Conservation (phyloP, 2,797 vertebrate species). For the Semotilus atromaculatus region DNA sequence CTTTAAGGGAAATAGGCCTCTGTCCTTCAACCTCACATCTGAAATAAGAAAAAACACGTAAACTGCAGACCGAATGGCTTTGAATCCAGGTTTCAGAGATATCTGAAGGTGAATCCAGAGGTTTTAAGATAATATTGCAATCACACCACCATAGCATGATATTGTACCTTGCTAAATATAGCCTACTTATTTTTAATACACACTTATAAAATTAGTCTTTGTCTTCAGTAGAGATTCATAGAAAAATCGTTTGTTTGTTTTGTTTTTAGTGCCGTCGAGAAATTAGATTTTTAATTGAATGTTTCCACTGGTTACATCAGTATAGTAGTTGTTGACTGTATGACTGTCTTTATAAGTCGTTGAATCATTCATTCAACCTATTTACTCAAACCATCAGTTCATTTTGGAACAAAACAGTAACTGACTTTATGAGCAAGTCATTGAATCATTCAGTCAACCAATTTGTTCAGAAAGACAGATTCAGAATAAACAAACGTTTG, state of each 20-base stretch:
- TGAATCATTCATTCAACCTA: neutral
- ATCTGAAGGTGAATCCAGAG: neutral
- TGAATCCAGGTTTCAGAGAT: neutral
- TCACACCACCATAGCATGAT: neutral
- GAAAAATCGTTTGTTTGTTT: too few species aligned
- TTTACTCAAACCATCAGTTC: neutral
- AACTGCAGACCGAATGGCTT: neutral
- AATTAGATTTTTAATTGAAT: neutral
- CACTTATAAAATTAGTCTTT: neutral
- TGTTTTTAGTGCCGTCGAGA: neutral
- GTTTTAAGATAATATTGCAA: neutral
- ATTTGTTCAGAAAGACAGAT: neutral
- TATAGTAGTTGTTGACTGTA: neutral
- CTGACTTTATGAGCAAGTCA: neutral
- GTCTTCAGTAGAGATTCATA: neutral
- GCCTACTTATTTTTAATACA: neutral
- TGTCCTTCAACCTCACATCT: neutral
- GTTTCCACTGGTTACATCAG: neutral
- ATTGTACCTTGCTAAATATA: neutral
- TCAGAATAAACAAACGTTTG: neutral
- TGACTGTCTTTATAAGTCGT: neutral
- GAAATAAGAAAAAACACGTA: too few species aligned
- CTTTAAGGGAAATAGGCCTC: neutral
- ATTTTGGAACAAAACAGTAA: neutral
- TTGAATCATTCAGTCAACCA: neutral